Conservation (phyloP, 2,113 vertebrate species). For the Mirounga angustirostris region DNA sequence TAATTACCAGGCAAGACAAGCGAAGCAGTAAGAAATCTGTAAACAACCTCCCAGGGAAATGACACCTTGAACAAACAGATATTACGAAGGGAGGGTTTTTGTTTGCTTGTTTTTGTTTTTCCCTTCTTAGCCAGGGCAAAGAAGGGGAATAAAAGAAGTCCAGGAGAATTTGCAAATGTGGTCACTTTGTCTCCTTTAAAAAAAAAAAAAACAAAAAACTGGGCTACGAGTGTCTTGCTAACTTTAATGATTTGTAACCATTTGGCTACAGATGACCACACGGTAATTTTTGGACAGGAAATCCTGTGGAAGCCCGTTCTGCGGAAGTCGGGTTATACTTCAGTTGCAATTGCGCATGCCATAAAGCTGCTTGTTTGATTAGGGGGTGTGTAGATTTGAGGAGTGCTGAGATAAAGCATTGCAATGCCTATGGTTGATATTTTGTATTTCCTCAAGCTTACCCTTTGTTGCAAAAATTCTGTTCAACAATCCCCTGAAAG, state of each 20-base stretch:
- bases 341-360: slow-evolving; percentile 64
- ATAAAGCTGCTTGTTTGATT: slow-evolving; percentile 80
- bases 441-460: slow-evolving; percentile 75
- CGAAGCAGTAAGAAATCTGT: not conserved
- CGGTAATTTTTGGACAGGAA: slow-evolving; percentile 82
- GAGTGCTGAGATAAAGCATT: slow-evolving; percentile 54
- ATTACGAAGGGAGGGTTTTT: not conserved
- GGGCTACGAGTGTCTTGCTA: not conserved
- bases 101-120: not conserved
- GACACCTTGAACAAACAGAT: not conserved
- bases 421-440: slow-evolving; percentile 29
- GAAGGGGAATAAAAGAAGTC: slow-evolving; percentile 40
- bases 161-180: slow-evolving; percentile 14
- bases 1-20: not conserved
- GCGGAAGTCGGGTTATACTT: slow-evolving; percentile 79
- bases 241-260: not conserved
- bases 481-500: slow-evolving; percentile 82
- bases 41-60: slow-evolving; percentile 27
- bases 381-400: slow-evolving; percentile 61
- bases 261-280: slow-evolving; percentile 70
- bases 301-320: slow-evolving; percentile 79
- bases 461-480: slow-evolving; percentile 70
- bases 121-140: not conserved
- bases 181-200: not conserved
- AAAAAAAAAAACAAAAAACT: not conserved